phyloP scores from a whole-genome alignment of 2,797 vertebrate species.

The Tapirus indicus region DNA sequence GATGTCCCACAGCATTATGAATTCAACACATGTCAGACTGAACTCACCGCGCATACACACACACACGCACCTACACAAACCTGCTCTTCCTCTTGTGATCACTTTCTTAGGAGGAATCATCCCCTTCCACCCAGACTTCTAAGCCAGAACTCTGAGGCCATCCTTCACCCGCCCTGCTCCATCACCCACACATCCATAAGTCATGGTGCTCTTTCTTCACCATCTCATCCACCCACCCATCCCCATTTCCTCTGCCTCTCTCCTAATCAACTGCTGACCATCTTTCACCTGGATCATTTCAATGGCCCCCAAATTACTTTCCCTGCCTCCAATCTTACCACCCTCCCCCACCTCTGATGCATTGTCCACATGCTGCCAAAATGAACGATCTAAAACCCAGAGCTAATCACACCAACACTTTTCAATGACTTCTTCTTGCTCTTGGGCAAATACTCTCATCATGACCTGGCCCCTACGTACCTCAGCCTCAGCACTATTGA shows the following conservation, averaged over 20 bases:
- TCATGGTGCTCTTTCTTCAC: background rate
- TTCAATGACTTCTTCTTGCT: background rate
- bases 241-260: background rate
- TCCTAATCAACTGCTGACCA: background rate
- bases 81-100: background rate
- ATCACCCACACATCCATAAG: background rate
- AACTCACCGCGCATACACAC: background rate
- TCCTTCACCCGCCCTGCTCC: background rate
- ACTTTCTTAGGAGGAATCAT: background rate
- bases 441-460: background rate
- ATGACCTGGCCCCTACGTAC: too few relatives aligned
- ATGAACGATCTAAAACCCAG: background rate
- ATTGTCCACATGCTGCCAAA: background rate
- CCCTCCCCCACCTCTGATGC: background rate
- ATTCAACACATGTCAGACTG: background rate
- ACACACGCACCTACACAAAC: too few relatives aligned
- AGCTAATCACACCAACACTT: background rate
- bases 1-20: background rate
- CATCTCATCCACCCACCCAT: accelerated
- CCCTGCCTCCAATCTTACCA: background rate
- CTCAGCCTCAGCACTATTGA: background rate
- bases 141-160: background rate
- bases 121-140: background rate
- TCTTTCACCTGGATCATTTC: background rate
- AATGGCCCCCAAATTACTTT: background rate